Conservation (phyloP, 2,888 invertebrate genomes). For the Agonopterix alstromeriana region DNA sequence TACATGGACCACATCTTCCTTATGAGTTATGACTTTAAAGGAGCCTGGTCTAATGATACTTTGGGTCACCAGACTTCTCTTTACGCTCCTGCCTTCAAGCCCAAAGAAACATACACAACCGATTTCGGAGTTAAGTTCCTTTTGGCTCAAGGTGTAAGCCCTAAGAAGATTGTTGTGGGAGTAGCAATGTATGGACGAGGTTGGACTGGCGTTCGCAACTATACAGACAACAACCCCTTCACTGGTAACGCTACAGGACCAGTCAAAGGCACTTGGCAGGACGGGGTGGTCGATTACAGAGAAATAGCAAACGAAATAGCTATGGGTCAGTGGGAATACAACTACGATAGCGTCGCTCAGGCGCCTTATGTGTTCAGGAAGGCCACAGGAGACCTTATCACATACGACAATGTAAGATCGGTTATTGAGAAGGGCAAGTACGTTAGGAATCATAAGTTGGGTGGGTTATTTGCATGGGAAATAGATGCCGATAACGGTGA, state of each 20-base stretch:
- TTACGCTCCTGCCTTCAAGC: slow-evolving; percentile 60
- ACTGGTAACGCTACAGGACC: slow-evolving; percentile 65
- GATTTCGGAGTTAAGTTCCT: slow-evolving; percentile 64
- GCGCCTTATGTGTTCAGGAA: slow-evolving; percentile 66
- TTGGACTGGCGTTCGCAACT: slow-evolving; percentile 62
- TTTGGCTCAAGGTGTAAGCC: slow-evolving; percentile 62
- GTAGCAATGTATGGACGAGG: slow-evolving; percentile 71
- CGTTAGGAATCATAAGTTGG: slow-evolving; percentile 63
- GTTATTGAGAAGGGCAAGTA: slow-evolving; percentile 68
- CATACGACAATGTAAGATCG: slow-evolving; percentile 64
- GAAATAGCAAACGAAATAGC: slow-evolving; percentile 63
- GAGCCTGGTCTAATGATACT: slow-evolving; percentile 68
- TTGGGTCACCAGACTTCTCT: slow-evolving; percentile 62
- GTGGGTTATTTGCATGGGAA: slow-evolving; percentile 68
- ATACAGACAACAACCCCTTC: slow-evolving; percentile 55
- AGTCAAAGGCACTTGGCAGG: slow-evolving; percentile 68
- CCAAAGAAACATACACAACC: slow-evolving; percentile 68
- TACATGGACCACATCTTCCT: slow-evolving; percentile 72
- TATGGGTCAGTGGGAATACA: slow-evolving; percentile 62
- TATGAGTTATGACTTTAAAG: slow-evolving; percentile 71
- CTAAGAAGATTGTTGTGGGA: slow-evolving; percentile 64
- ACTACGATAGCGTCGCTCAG: slow-evolving; percentile 62
- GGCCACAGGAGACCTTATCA: slow-evolving; percentile 59
- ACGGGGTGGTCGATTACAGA: slow-evolving; percentile 67
- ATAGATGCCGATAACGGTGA: slow-evolving; percentile 70